These are phyloP conservation scores for Sciurus carolinensis DNA, from an alignment of 2,797 vertebrate species.

Conservation along the genomic window DNA sequence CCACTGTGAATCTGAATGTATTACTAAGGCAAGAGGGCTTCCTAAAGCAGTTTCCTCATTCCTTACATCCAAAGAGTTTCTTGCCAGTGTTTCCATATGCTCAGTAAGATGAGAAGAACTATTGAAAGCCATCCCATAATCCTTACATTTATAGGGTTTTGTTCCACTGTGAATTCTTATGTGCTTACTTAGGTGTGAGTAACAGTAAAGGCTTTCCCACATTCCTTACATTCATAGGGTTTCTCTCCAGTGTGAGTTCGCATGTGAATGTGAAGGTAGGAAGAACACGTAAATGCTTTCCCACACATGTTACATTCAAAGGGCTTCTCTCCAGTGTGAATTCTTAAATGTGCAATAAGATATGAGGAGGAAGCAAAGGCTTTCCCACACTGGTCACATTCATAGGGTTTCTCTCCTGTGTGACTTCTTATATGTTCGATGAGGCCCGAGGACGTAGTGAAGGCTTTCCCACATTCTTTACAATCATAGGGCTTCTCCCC, in stretches of 20 bases:
- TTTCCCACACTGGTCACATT: constrained; percentile 82
- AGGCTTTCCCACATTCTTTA: constrained; percentile 80
- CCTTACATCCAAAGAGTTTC: constrained; percentile 18
- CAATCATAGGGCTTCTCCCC: constrained; percentile 82
- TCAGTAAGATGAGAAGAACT: neutral
- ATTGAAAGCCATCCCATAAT: neutral
- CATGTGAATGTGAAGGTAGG: constrained; percentile 63
- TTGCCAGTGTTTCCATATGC: neutral
- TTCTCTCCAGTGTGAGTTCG: constrained; percentile 55
- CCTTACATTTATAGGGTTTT: neutral
- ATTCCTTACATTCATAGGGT: constrained; percentile 40
- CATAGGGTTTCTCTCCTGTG: constrained; percentile 83
- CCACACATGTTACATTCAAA: constrained; percentile 56
- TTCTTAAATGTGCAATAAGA: constrained; percentile 69
- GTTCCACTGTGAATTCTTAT: neutral
- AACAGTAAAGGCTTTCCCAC: constrained; percentile 59
- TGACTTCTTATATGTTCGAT: constrained; percentile 81
- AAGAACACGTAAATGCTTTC: constrained; percentile 52
- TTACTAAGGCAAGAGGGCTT: neutral
- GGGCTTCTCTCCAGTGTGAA: constrained; percentile 74
- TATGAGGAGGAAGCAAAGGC: constrained; percentile 77
- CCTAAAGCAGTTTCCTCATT: constrained; percentile 23
- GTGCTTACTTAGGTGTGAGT: constrained; percentile 55
- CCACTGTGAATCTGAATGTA: constrained; percentile 52
- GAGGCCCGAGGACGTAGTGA: constrained; percentile 79